A percentile compares a stretch with the other conserved stretches of the same genome.
These are phyloP conservation scores for Cyprinella venusta DNA, from an alignment of 2,797 vertebrate genomes.

Conservation along the genomic window DNA sequence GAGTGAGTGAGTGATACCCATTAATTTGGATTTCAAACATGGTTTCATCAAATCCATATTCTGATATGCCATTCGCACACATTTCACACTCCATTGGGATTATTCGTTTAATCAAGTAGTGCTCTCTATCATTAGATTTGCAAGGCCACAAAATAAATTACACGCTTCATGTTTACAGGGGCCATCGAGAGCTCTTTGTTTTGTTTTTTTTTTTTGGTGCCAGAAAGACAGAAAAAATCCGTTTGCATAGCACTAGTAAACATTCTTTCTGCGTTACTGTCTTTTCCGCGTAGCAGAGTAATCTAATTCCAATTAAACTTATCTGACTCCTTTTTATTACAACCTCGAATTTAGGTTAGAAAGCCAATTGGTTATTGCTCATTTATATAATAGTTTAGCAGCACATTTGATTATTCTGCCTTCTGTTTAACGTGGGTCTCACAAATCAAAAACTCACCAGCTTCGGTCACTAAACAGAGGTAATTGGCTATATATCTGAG, in stretches of 20 bases:
- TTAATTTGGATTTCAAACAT: not conserved
- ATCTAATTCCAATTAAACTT: no score
- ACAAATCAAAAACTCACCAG: no score
- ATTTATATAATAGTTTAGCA: no score
- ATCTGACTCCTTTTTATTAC: no score
- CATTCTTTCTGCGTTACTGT: not conserved
- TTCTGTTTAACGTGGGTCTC: no score
- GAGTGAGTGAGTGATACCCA: no score
- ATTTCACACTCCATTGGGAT: not conserved
- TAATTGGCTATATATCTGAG: no score
- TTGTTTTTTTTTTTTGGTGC: constrained; percentile 23
- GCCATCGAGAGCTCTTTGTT: not conserved
- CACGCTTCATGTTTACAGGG: not conserved
- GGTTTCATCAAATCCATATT: constrained; percentile 13
- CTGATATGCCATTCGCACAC: not conserved
- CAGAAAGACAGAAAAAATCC: constrained; percentile 2
- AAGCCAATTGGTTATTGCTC: no score
- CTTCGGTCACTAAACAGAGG: no score
- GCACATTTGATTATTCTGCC: no score
- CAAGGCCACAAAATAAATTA: not conserved
- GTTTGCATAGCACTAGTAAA: not conserved
- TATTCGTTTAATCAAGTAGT: not conserved
- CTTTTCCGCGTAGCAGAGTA: no score
- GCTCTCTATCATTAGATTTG: not conserved
- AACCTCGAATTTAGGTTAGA: no score